Base-by-base conservation (phyloP, 64 coral and sea anemone species). In the Pachyseris speciosa region DNA sequence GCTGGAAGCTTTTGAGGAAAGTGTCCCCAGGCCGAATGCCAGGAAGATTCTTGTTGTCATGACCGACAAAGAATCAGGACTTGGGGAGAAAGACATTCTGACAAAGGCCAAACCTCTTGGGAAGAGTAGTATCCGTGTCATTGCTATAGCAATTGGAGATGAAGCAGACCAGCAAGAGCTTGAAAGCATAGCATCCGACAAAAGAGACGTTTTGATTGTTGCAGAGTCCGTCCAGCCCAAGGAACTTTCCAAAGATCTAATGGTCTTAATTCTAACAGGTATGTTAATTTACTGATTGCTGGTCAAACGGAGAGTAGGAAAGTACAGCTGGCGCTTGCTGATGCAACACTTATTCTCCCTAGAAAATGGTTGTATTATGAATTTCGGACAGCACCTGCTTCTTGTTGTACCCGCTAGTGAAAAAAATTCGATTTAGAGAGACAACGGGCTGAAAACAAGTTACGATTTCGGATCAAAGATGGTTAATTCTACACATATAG, bases 11-110 rank as follows among this genome's bases (percentile, higher is more conserved):
- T 97, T 79, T 24, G 68, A 86, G 20, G 69, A 47, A 26, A 16
- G 60, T 20, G 50, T 39, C 19, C 67, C 83, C 0, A 83, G 95
- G 58, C 77, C 76, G 26, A 91, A 97, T 70, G 47, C 86, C 26
- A 97, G 53, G 27, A 89, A 96, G 53, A 63, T 93, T 7, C 91
- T 96, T 1, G 91, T 96, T n/a, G 48, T 96, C 22, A 93, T 96
- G 30, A 80, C 48, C 20, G 95, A 96, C 77, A 75, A 75, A 3
- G 75, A 68, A 38, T 90, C 95, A n/a, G 83, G 48, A 4, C 78
- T 88, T 9, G 68, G 80, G 6, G 9, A 13, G 9, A 30, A 79
- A 53, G 66, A 88, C 27, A 53, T 96, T 38, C 30, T 26, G 66
- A n/a, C 81, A 44, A 73, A 28, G 38, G 72, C 80, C 12, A 78